phyloP scores from a whole-genome alignment of 2,888 invertebrate genomes.

The Trachelus tabidus region DNA sequence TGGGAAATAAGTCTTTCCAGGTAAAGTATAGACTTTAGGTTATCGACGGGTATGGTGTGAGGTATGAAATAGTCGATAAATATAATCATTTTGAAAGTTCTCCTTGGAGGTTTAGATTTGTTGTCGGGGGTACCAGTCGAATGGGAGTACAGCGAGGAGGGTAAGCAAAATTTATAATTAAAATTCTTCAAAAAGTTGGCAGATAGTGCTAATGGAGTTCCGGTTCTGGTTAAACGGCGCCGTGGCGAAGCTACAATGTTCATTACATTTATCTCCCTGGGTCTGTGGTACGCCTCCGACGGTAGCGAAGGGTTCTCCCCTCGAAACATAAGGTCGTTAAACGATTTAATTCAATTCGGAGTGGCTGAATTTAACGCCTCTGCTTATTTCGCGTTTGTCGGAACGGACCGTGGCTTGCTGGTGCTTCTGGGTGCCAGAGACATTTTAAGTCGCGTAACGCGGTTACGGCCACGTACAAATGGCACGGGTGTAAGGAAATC shows the following conservation, averaged over 20 bases:
- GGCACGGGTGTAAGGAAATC: background rate
- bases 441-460: background rate
- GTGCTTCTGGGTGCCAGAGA: background rate
- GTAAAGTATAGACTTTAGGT: background rate
- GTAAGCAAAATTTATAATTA: conserved; percentile 11
- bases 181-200: conserved; percentile 26
- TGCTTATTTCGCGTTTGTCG: conserved; percentile 48
- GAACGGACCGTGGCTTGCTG: conserved; percentile 26
- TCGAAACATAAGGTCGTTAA: conserved; percentile 61
- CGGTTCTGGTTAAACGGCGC: conserved; percentile 46
- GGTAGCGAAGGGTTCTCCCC: conserved; percentile 40
- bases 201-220: conserved; percentile 53
- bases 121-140: background rate
- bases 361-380: conserved; percentile 57
- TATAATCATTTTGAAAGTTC: background rate
- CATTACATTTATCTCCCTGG: conserved; percentile 60
- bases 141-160: background rate
- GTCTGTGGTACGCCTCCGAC: conserved; percentile 49
- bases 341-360: conserved; percentile 63
- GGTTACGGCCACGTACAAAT: background rate
- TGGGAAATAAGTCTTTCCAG: background rate
- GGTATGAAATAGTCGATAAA: background rate
- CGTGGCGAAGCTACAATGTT: conserved; percentile 57
- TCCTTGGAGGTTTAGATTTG: background rate
- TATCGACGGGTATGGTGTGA: background rate